Evolutionary conservation across 2,888 invertebrate genomes (phyloP).

Genomic region (Xanthorhoe spadicearia): DNA sequence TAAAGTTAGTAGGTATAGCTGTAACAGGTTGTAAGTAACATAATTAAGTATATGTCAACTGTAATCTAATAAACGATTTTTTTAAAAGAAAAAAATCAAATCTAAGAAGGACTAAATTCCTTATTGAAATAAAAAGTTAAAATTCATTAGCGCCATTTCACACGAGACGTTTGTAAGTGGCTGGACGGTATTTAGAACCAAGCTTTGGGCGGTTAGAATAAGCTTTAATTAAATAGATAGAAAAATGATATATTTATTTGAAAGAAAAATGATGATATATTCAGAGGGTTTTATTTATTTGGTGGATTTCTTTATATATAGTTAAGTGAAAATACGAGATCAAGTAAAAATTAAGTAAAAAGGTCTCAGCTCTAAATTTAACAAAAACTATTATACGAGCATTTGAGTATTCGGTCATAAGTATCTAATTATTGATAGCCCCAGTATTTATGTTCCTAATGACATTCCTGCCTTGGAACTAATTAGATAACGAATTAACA

Average conservation of each 20-base stretch:
- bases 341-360: too few species aligned
- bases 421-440: not conserved
- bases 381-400: too few species aligned
- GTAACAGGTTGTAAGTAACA: too few species aligned
- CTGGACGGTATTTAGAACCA: conserved; percentile 35
- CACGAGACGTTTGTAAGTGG: conserved; percentile 48
- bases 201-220: not conserved
- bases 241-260: too few species aligned
- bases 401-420: too few species aligned
- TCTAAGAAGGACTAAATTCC: conserved; percentile 15
- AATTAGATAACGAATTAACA: conserved; percentile 81
- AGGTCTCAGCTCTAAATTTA: too few species aligned
- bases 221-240: not conserved
- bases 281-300: too few species aligned
- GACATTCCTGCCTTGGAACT: conserved; percentile 44
- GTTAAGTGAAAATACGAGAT: too few species aligned
- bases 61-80: not conserved
- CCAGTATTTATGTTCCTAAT: not conserved
- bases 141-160: conserved; percentile 61
- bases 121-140: conserved; percentile 37
- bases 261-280: too few species aligned
- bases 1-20: too few species aligned
- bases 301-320: too few species aligned
- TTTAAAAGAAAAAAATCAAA: not conserved
- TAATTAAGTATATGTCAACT: not conserved